Conservation (phyloP, 2,888 invertebrate species). For the Spialia ferax region DNA sequence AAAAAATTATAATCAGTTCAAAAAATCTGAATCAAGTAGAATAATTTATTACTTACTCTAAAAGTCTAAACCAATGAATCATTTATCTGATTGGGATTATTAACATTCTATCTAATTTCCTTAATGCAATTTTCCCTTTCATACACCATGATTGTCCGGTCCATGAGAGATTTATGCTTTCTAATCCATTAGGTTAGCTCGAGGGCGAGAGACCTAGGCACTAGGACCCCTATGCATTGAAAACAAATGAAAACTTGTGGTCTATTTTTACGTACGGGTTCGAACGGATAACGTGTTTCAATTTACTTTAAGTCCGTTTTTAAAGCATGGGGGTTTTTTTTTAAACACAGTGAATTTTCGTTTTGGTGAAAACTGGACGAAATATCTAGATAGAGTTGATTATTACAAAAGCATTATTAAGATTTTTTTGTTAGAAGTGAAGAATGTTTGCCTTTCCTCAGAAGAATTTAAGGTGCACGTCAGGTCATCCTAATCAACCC, state of each 20-base stretch:
- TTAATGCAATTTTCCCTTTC: constrained; percentile 8
- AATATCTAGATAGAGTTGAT: too few species aligned
- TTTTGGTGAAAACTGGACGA: background rate
- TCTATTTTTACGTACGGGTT: constrained; percentile 31
- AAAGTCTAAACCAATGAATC: too few species aligned
- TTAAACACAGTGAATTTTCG: constrained; percentile 19
- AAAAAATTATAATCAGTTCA: constrained; percentile 58
- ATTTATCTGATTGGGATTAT: too few species aligned
- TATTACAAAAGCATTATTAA: too few species aligned
- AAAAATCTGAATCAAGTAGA: too few species aligned
- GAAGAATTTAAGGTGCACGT: too few species aligned
- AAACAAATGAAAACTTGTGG: constrained; percentile 39
- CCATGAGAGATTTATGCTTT: constrained; percentile 29
- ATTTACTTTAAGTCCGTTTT: constrained; percentile 33
- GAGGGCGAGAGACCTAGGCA: constrained; percentile 16
- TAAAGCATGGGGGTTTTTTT: constrained; percentile 35
- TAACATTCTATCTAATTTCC: constrained; percentile 12
- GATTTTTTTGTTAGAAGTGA: too few species aligned
- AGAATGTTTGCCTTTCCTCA: too few species aligned
- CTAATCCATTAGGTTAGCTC: constrained; percentile 33
- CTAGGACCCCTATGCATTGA: constrained; percentile 30
- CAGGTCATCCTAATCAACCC: too few species aligned
- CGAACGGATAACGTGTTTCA: constrained; percentile 33
- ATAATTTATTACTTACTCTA: too few species aligned
- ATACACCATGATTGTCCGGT: constrained; percentile 16